Conservation (phyloP, 2,113 vertebrate species). For the Takifugu flavidus region DNA sequence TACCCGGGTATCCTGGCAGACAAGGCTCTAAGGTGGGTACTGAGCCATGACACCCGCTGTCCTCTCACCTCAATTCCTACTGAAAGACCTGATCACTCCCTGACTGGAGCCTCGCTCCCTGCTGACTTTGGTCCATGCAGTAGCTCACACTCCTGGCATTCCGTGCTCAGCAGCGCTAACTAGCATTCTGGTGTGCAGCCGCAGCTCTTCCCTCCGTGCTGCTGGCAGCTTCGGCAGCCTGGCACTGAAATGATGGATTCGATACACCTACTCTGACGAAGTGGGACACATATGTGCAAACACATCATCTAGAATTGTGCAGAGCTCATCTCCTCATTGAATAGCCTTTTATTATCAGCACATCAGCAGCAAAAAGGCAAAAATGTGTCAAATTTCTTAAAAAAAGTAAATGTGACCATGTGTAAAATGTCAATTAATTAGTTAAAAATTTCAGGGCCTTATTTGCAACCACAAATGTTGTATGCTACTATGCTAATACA, state of each 20-base stretch:
- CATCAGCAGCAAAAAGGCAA: too few relatives aligned
- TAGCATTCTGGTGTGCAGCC: slow-evolving; percentile 2
- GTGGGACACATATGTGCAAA: slow-evolving; percentile 12
- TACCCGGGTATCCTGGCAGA: slow-evolving; percentile 96
- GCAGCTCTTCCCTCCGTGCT: slow-evolving; percentile 47
- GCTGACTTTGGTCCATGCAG: too few relatives aligned
- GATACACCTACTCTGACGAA: slow-evolving; percentile 38
- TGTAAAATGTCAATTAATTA: not conserved
- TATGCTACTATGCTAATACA: too few relatives aligned
- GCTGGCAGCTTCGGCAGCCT: slow-evolving; percentile 54
- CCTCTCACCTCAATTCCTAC: too few relatives aligned
- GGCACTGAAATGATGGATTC: slow-evolving; percentile 21
- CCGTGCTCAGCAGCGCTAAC: too few relatives aligned
- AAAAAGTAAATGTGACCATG: not conserved
- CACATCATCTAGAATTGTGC: not conserved
- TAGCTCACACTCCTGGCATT: too few relatives aligned
- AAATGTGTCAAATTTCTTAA: not conserved
- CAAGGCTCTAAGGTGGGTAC: slow-evolving; percentile 89
- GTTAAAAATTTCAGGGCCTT: too few relatives aligned
- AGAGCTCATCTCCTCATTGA: too few relatives aligned
- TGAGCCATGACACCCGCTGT: not conserved
- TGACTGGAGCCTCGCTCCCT: not conserved
- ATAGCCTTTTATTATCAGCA: too few relatives aligned
- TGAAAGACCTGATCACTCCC: not conserved
- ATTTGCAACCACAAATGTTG: too few relatives aligned